Base-by-base conservation (phyloP, 2,888 invertebrate genomes). In the Amblyjoppa proteus region DNA sequence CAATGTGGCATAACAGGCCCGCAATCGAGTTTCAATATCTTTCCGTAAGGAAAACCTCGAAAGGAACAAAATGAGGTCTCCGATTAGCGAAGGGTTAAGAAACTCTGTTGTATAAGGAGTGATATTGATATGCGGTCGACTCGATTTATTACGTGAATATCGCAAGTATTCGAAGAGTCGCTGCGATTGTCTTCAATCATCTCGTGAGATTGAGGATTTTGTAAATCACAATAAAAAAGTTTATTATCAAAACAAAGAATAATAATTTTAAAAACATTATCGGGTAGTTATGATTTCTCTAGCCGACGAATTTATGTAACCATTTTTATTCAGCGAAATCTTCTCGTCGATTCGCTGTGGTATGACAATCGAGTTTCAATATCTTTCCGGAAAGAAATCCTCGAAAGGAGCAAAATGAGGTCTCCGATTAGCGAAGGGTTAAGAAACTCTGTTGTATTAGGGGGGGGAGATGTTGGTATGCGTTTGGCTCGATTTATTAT, bases 401-500 rank as follows among this genome's bases (percentile, higher is more conserved):
- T 34, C 61, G 6, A 61, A 61, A 45, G 3, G 16, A 16, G 16
- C 25, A 31, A 61, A 61, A 16, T 11, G 31, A 61, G 5, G 31
- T 16, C 34, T 3, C 28, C 28, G 31, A 25, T 25, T 61, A 56
- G 56, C 20, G 13, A 61, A 31, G 61, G 61, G 61, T 61, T 61
- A 71, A n/a, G 20, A 70, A 41, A 73, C 51, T 73, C 70, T 74
- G 56, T 31, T 25, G 58, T 31, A 28, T 3, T 25, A 20, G 58
- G 45, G n/a, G 20, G 45, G n/a, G 45, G n/a, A 88, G 86, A 82
- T 87, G 88, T 89, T 87, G 87, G 87, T 89, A 53, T 88, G 89
- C 25, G 71, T 80, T 84, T 61, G 75, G 78, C 86, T 90, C 92
- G 91, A 94, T 94, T 94, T 94, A 94, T 93, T 93, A 93, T 91